Evolutionary conservation across 2,797 vertebrate genomes (phyloP).

Genomic region (Saxicola maurus): DNA sequence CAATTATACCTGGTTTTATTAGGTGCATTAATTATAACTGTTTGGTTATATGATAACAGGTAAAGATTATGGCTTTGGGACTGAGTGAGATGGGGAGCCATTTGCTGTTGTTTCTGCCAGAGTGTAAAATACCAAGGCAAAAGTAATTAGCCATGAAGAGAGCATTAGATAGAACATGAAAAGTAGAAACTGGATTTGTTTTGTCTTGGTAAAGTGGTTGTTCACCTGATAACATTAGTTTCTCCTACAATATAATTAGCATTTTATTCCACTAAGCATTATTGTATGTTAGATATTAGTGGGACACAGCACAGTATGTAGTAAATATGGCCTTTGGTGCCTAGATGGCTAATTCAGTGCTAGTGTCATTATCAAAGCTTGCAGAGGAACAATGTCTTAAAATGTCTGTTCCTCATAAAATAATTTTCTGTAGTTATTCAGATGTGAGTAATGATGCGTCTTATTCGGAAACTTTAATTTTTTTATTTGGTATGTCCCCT

Average conservation of each 20-base stretch:
- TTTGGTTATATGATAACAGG: not conserved
- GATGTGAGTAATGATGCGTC: not conserved
- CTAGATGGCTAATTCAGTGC: slow-evolving; percentile 5
- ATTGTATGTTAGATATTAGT: not conserved
- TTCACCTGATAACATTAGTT: slow-evolving; percentile 17
- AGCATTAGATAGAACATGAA: not conserved
- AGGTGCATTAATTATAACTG: not conserved
- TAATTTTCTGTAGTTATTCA: not conserved
- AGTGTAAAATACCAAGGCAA: slow-evolving; percentile 13
- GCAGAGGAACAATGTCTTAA: not conserved
- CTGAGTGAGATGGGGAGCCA: not conserved
- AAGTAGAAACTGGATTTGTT: slow-evolving; percentile 10
- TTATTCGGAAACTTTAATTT: not conserved
- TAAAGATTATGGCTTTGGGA: not conserved
- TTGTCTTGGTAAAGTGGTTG: not conserved
- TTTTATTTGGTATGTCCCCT: not conserved
- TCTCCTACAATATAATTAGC: slow-evolving; percentile 17
- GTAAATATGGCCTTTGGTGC: not conserved
- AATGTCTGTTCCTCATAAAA: slow-evolving; percentile 2
- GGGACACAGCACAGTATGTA: not conserved
- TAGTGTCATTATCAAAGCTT: slow-evolving; percentile 43
- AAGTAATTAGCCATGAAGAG: not conserved
- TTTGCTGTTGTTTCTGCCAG: not conserved
- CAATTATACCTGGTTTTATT: not conserved
- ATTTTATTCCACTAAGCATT: slow-evolving; percentile 11